These are phyloP conservation scores for Anthopleura xanthogrammica DNA, from an alignment of 92 coral and sea anemone genomes.

Conservation along the genomic window DNA sequence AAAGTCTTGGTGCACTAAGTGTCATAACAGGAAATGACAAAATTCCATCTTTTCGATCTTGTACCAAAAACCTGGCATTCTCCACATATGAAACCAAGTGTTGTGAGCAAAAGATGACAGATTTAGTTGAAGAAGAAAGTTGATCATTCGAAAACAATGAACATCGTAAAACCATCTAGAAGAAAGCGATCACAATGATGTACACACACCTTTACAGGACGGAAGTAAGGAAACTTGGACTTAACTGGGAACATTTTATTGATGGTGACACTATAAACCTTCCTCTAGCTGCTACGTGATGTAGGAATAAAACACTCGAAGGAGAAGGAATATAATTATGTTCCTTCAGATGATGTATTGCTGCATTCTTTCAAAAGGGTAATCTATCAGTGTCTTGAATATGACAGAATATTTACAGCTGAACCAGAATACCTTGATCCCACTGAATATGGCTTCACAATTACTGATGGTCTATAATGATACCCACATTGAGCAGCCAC, in stretches of 20 bases:
- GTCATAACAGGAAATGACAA: constrained; percentile 26
- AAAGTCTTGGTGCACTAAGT: constrained; percentile 14
- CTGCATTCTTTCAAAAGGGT: constrained; percentile 23
- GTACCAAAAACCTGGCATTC: constrained; percentile 29
- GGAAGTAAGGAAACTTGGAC: constrained; percentile 27
- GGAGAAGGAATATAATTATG: constrained; percentile 34
- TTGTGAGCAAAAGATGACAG: constrained; percentile 13
- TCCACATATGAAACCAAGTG: constrained; percentile 10
- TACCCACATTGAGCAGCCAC: constrained; percentile 4
- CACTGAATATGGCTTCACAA: constrained; percentile 19
- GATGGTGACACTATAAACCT: constrained; percentile 4
- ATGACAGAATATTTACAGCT: constrained; percentile 17
- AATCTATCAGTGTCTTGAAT: constrained; percentile 32
- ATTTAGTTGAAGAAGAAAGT: neutral
- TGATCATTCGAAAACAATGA: constrained; percentile 15
- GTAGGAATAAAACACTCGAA: constrained; percentile 23
- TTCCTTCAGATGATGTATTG: constrained; percentile 31
- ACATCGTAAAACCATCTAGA: neutral
- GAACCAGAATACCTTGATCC: constrained; percentile 22
- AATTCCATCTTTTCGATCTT: constrained; percentile 31
- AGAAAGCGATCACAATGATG: constrained; percentile 28
- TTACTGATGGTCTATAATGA: constrained; percentile 14
- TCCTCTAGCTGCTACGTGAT: constrained; percentile 10
- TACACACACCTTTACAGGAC: constrained; percentile 31
- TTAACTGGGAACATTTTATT: constrained; percentile 24